Evolutionary conservation across 2,797 vertebrate species (phyloP).

Genomic region (Cheirogaleus major): DNA sequence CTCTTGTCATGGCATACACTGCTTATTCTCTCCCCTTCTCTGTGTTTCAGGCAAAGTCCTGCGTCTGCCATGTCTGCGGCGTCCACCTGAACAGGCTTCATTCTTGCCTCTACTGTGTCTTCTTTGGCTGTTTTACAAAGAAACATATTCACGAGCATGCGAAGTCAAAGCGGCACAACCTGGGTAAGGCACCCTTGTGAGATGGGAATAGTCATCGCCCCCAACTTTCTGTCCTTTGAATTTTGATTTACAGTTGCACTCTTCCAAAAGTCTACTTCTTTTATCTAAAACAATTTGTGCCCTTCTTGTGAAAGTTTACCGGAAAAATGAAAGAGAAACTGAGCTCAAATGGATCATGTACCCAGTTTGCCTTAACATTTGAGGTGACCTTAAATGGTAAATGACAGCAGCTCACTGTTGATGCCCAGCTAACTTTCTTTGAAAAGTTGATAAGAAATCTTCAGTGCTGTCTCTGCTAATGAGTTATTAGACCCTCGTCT

Average conservation of each 20-base stretch:
- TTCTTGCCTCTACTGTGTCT: slow-evolving; percentile 99
- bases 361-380: not conserved
- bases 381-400: not conserved
- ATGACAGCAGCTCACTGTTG: not conserved
- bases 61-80: slow-evolving; percentile 98
- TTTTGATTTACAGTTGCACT: not conserved
- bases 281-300: not conserved
- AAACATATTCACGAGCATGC: slow-evolving; percentile 99
- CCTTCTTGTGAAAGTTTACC: not conserved
- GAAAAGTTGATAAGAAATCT: not conserved
- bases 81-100: slow-evolving; percentile 98
- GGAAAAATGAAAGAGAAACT: not conserved
- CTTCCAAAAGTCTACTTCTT: not conserved
- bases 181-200: slow-evolving; percentile 88
- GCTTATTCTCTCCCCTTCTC: not conserved
- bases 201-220: fast-evolving
- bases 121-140: slow-evolving; percentile 99
- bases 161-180: slow-evolving; percentile 97
- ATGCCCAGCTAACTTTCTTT: not conserved
- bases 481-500: not conserved
- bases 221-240: not conserved
- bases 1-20: not conserved
- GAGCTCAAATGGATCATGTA: fast-evolving
- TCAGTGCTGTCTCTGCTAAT: not conserved
- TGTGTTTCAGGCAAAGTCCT: slow-evolving; percentile 95